Percentiles rank a stretch among this genome's conserved stretches.
Conservation (phyloP, 1,140 invertebrate genomes). For the Pseudomyrmex dendroicus region DNA sequence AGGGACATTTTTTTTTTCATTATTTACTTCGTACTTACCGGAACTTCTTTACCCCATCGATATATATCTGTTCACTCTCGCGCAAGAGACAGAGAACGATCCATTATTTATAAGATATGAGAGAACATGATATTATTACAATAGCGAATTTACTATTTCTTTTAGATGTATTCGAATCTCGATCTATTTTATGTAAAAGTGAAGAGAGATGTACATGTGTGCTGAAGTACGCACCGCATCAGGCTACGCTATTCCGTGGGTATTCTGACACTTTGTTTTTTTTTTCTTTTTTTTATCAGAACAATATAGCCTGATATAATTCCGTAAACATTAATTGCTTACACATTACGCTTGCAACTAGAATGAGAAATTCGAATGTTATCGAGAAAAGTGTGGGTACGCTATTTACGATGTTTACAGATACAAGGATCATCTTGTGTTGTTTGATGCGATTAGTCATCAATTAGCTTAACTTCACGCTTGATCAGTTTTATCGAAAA, state of each 20-base stretch:
- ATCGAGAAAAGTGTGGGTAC: constrained; percentile 59
- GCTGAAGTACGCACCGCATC: constrained; percentile 37
- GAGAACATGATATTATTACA: constrained; percentile 36
- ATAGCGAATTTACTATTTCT: constrained; percentile 43
- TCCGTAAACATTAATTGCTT: constrained; percentile 11
- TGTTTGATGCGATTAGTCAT: not conserved
- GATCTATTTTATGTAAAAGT: constrained; percentile 37
- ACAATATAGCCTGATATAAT: not conserved
- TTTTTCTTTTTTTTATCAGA: too few species aligned
- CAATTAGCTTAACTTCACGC: constrained; percentile 43
- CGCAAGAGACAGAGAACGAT: constrained; percentile 28
- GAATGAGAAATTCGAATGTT: constrained; percentile 51
- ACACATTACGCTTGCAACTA: constrained; percentile 36
- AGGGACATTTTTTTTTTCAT: not conserved
- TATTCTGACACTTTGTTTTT: not conserved
- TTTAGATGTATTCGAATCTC: constrained; percentile 45
- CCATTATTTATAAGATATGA: constrained; percentile 57
- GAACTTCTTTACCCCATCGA: constrained; percentile 22
- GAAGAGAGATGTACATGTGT: constrained; percentile 34
- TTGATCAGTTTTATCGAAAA: constrained; percentile 64
- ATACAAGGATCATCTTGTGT: constrained; percentile 56
- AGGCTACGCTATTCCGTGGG: constrained; percentile 19
- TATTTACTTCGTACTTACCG: constrained; percentile 9
- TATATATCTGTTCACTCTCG: not conserved
- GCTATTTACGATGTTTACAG: constrained; percentile 60